A percentile compares a stretch with the other conserved stretches of the same genome.
phyloP scores from a whole-genome alignment of 2,888 invertebrate species.

The Napeogenes sylphis region DNA sequence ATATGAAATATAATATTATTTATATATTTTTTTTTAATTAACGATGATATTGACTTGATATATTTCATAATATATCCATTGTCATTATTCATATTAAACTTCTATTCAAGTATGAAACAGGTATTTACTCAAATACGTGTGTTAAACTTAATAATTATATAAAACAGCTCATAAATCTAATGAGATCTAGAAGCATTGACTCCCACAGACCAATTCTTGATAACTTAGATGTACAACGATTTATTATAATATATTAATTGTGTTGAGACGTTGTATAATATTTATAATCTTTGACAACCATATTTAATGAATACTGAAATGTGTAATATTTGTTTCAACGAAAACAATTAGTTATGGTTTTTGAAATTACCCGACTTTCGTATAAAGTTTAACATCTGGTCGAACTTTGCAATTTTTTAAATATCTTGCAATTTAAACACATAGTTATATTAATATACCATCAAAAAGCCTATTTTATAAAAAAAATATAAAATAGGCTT shows the following conservation, averaged over 20 bases:
- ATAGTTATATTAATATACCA: slow-evolving; percentile 3
- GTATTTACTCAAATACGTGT: too few relatives aligned
- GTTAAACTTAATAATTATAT: too few relatives aligned
- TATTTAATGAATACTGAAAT: neutral
- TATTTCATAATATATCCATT: too few relatives aligned
- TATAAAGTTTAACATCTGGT: slow-evolving; percentile 13
- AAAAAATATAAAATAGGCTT: too few relatives aligned
- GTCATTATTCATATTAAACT: too few relatives aligned
- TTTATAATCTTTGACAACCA: neutral
- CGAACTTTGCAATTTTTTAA: slow-evolving; percentile 9
- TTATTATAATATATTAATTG: neutral
- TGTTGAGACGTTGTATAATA: neutral
- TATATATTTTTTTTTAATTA: too few relatives aligned
- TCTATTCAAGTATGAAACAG: too few relatives aligned
- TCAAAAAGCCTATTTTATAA: too few relatives aligned
- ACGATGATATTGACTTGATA: too few relatives aligned
- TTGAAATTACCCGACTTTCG: slow-evolving; percentile 10
- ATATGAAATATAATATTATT: too few relatives aligned
- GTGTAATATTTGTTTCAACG: slow-evolving; percentile 15
- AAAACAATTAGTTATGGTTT: slow-evolving; percentile 12
- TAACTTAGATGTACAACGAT: neutral
- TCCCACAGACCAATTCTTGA: neutral
- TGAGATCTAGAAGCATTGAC: too few relatives aligned
- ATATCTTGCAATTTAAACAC: slow-evolving; percentile 14
- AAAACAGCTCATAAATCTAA: too few relatives aligned